Evolutionary conservation across 2,113 vertebrate species (phyloP).

Genomic region (Calidris pygmaea): DNA sequence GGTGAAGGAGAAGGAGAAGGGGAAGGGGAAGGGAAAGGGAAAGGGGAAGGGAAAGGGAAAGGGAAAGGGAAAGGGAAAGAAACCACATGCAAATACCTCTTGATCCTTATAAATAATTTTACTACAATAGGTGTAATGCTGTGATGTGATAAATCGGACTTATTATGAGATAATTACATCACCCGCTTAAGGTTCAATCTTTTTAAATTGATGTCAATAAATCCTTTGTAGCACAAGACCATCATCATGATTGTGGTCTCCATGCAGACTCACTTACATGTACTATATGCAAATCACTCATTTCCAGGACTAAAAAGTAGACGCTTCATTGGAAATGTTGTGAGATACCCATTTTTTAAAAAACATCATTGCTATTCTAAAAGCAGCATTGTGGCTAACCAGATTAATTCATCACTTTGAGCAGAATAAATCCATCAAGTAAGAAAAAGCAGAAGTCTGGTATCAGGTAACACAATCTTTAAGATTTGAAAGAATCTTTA

Average conservation of each 20-base stretch:
- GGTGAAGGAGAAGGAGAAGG: not conserved
- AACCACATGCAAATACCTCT: not conserved
- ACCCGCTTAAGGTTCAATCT: not conserved
- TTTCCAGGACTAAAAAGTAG: not conserved
- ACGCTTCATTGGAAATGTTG: not conserved
- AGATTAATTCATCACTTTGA: not conserved
- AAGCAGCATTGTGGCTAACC: not conserved
- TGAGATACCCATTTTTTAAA: not conserved
- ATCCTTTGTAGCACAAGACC: not conserved
- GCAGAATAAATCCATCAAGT: not conserved
- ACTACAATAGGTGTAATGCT: not conserved
- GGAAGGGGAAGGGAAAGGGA: not conserved
- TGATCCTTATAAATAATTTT: not conserved
- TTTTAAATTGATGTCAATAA: not conserved
- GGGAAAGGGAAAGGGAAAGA: not conserved
- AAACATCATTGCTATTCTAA: not conserved
- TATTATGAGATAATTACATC: not conserved
- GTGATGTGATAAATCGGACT: not conserved
- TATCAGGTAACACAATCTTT: not conserved
- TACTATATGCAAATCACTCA: not conserved
- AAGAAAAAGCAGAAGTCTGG: not conserved
- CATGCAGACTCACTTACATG: not conserved
- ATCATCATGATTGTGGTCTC: not conserved
- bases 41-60: not conserved
- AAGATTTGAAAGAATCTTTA: not conserved